A percentile compares a stretch with the other conserved stretches of the same genome.
These are phyloP conservation scores for Stichopus horrens DNA, from an alignment of 53 echinoderm and acorn worm genomes.

Conservation along the genomic window DNA sequence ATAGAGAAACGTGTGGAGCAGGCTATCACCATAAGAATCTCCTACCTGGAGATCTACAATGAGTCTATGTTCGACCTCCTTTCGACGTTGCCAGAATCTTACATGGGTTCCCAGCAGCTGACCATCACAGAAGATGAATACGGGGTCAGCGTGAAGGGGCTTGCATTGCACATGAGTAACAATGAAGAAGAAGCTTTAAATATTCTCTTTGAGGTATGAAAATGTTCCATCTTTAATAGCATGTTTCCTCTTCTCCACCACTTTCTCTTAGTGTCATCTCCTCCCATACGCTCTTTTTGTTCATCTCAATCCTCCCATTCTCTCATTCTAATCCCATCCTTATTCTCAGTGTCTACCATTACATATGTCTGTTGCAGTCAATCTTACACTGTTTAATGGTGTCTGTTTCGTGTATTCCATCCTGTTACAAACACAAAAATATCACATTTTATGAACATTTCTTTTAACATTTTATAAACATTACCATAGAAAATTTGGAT, in stretches of 20 bases:
- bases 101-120: conserved; percentile 68
- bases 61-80: conserved; percentile 97
- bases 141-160: conserved; percentile 89
- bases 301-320: background rate
- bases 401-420: too few relatives aligned
- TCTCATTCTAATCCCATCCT: too few relatives aligned
- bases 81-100: conserved; percentile 79
- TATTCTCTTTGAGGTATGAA: conserved; percentile 87
- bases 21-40: conserved; percentile 86
- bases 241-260: background rate
- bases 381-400: too few relatives aligned
- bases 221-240: background rate
- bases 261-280: background rate
- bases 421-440: too few relatives aligned
- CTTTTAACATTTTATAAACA: too few relatives aligned
- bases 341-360: too few relatives aligned
- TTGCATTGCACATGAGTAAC: conserved; percentile 83
- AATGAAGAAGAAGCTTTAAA: conserved; percentile 97
- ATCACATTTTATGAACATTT: too few relatives aligned
- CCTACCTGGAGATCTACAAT: conserved; percentile 93
- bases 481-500: too few relatives aligned
- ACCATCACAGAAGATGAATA: conserved; percentile 96
- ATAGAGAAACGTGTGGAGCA: conserved; percentile 86
- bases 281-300: background rate
- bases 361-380: too few relatives aligned